phyloP scores from a whole-genome alignment of 2,888 invertebrate species.

The Erebia epiphron region DNA sequence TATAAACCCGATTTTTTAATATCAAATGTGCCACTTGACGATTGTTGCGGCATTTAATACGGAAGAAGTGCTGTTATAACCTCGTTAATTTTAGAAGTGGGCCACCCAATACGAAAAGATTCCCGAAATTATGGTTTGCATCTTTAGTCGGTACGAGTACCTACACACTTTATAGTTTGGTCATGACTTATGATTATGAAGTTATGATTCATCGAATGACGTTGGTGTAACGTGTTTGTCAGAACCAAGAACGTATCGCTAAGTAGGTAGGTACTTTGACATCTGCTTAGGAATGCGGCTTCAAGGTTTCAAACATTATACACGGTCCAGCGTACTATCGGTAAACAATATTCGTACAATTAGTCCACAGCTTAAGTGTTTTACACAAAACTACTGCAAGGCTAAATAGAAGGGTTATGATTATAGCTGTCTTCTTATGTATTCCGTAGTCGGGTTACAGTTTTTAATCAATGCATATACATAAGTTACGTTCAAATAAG shows the following conservation, averaged over 20 bases:
- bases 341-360: slow-evolving; percentile 53
- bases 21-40: slow-evolving; percentile 51
- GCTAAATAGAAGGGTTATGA: too few species aligned
- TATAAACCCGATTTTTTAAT: slow-evolving; percentile 58
- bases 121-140: slow-evolving; percentile 14
- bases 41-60: slow-evolving; percentile 55
- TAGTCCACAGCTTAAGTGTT: not conserved
- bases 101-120: slow-evolving; percentile 43
- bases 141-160: not conserved
- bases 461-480: too few species aligned
- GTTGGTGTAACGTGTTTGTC: slow-evolving; percentile 41
- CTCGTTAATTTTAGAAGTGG: slow-evolving; percentile 50
- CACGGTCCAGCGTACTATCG: slow-evolving; percentile 53
- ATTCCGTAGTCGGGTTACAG: too few species aligned
- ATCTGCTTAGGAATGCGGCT: slow-evolving; percentile 72
- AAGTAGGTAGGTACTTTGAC: slow-evolving; percentile 75
- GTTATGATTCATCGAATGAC: slow-evolving; percentile 33
- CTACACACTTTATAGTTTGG: slow-evolving; percentile 17
- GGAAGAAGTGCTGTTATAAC: slow-evolving; percentile 49
- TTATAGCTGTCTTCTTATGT: too few species aligned
- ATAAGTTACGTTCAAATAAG: too few species aligned
- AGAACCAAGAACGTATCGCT: slow-evolving; percentile 47
- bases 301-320: slow-evolving; percentile 62
- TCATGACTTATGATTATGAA: slow-evolving; percentile 33
- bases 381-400: too few species aligned